Conservation (phyloP, 2,888 invertebrate species). For the Stenodera caucasica region DNA sequence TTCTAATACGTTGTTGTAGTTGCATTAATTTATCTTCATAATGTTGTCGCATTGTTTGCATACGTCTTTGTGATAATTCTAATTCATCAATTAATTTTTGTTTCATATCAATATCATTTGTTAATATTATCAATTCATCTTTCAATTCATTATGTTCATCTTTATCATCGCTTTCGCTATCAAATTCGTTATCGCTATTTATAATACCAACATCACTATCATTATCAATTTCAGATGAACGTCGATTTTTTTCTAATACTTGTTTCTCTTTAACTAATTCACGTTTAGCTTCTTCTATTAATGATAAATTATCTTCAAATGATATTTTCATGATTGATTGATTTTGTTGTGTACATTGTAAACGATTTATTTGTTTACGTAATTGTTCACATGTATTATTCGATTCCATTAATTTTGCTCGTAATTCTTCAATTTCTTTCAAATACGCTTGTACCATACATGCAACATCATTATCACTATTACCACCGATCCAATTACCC, state of each 20-base stretch:
- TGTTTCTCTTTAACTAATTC: constrained; percentile 72
- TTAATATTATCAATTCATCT: constrained; percentile 84
- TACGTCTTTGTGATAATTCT: constrained; percentile 82
- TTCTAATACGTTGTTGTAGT: constrained; percentile 80
- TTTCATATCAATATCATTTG: constrained; percentile 93
- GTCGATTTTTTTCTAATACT: constrained; percentile 44
- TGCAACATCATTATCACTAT: constrained; percentile 62
- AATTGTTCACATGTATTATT: constrained; percentile 77
- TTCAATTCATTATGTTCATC: constrained; percentile 64
- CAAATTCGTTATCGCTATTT: constrained; percentile 61
- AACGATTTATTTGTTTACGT: constrained; percentile 57
- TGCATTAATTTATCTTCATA: constrained; percentile 91
- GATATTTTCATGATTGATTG: constrained; percentile 36
- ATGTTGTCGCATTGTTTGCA: constrained; percentile 83
- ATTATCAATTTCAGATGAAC: constrained; percentile 60
- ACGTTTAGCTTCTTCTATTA: constrained; percentile 78
- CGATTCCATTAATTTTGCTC: constrained; percentile 86
- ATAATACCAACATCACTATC: constrained; percentile 58
- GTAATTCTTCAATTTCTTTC: constrained; percentile 86
- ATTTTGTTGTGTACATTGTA: constrained; percentile 37
- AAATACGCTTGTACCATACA: constrained; percentile 81
- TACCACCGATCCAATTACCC: constrained; percentile 62
- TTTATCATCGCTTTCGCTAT: constrained; percentile 62
- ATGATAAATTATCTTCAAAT: constrained; percentile 57
- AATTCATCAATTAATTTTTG: constrained; percentile 92